Evolutionary conservation across 64 coral and sea anemone genomes (phyloP), one percentile per base, ranked within the genome.

Genomic region (Actinia equina): DNA sequence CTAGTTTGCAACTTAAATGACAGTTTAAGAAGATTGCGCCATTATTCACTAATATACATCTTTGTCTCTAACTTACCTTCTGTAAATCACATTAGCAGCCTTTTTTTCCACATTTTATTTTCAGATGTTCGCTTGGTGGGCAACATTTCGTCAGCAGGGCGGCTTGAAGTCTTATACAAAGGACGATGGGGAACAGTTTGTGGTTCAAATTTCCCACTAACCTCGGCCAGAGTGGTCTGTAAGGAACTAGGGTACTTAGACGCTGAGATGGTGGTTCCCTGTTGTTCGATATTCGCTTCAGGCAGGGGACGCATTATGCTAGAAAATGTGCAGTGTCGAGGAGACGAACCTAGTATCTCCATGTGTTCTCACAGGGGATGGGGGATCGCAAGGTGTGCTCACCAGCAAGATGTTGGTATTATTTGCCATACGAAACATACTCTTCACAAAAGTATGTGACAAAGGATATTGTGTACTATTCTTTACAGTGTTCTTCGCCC

Each of bases 121-220:
- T 23, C 83, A 85, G 83, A 22, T 43, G 83, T 85, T 59, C 83
- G 83, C 45, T 54, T 85, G 26, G 83, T 26, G 1, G 22, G 53
- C 12, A 85, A 85, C 14, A 56, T 85, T 8, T 85, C 83, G 14
- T 59, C 53, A 42, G 83, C 83, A 7, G 83, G 83, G 14, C 83
- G 83, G 23, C 19, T 85, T 1, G 89, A 91, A 69, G 89, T 91
- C 0, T n/a, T 65, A 30, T 52, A 91, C 56, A 37, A 70, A 26
- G 65, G 70, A 0, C 71, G 52, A 45, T 95, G 93, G 93, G 93
- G 93, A 6, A 95, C 93, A 77, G 86, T 95, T 22, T 95, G 93
- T 79, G 86, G 52, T 23, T 43, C 61, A 1, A 56, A 60, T 14
- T 95, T 91, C 67, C 45, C 91, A 77, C 53, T 95, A 17, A 37